Conservation (phyloP, 2,888 invertebrate genomes). For the Entomobrya proxima region DNA sequence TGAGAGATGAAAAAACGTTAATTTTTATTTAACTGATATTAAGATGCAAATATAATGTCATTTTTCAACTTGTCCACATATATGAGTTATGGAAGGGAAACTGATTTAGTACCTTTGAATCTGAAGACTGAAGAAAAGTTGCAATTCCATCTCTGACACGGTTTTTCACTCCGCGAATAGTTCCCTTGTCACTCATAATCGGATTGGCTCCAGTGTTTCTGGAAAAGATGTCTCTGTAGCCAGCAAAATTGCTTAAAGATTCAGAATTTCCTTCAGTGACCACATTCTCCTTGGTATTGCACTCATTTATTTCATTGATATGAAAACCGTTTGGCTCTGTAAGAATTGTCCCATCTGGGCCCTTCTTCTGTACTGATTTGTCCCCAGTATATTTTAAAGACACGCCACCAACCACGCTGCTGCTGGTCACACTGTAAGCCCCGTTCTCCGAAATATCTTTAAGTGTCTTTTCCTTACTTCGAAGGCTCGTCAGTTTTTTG, state of each 20-base stretch:
- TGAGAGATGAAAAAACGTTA: too few species aligned
- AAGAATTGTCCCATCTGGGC: constrained; percentile 23
- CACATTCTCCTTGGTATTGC: constrained; percentile 62
- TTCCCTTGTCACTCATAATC: constrained; percentile 93
- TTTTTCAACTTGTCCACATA: not conserved
- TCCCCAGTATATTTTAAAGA: constrained; percentile 41
- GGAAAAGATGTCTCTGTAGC: constrained; percentile 83
- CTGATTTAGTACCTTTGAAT: constrained; percentile 84
- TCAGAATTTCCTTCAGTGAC: constrained; percentile 54
- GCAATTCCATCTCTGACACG: constrained; percentile 95
- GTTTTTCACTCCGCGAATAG: constrained; percentile 95
- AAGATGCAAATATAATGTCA: not conserved
- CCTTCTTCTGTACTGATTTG: constrained; percentile 17
- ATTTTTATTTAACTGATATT: not conserved
- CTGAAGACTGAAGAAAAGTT: constrained; percentile 90
- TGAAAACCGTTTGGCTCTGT: constrained; percentile 73
- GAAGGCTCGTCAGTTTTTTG: constrained; percentile 2
- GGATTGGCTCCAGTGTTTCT: constrained; percentile 84
- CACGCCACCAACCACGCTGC: not conserved
- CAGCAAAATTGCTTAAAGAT: constrained; percentile 84
- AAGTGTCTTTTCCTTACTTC: constrained; percentile 33
- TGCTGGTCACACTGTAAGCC: not conserved
- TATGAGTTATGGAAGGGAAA: too few species aligned
- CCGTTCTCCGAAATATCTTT: constrained; percentile 45
- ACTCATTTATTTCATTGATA: constrained; percentile 73